phyloP scores from a whole-genome alignment of 92 coral and sea anemone species.

The Paragorgia papillata region DNA sequence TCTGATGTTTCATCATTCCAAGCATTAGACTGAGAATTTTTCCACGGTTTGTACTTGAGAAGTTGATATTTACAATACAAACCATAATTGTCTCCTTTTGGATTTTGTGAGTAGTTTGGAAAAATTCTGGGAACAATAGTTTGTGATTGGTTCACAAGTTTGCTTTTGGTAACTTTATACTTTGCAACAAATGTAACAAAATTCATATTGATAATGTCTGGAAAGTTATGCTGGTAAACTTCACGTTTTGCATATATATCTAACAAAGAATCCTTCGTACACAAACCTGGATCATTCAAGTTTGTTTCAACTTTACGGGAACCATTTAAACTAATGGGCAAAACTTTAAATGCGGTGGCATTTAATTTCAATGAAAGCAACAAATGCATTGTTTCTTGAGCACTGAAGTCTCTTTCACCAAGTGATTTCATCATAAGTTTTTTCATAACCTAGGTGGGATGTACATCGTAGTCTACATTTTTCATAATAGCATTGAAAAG shows the following conservation, averaged over 20 bases:
- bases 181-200: constrained; percentile 59
- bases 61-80: constrained; percentile 66
- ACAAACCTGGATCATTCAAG: background rate
- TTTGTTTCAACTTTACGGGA: constrained; percentile 43
- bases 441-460: constrained; percentile 38
- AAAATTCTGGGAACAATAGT: constrained; percentile 58
- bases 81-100: constrained; percentile 58
- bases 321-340: constrained; percentile 58
- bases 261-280: constrained; percentile 50
- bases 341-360: constrained; percentile 56
- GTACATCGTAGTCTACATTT: background rate
- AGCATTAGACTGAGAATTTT: constrained; percentile 53
- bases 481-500: constrained; percentile 46
- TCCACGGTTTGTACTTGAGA: constrained; percentile 62
- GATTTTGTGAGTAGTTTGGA: constrained; percentile 63
- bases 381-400: constrained; percentile 68
- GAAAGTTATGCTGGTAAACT: constrained; percentile 44
- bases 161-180: constrained; percentile 55
- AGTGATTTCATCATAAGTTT: constrained; percentile 59
- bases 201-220: constrained; percentile 44
- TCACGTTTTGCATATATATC: constrained; percentile 65
- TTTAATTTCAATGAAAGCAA: constrained; percentile 56
- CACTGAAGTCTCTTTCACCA: constrained; percentile 66
- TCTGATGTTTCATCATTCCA: too few species aligned
- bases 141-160: constrained; percentile 58